Evolutionary conservation across 1,140 invertebrate genomes (phyloP), one percentile per base, ranked within the genome.

Genomic region (Drosophila serrata): DNA sequence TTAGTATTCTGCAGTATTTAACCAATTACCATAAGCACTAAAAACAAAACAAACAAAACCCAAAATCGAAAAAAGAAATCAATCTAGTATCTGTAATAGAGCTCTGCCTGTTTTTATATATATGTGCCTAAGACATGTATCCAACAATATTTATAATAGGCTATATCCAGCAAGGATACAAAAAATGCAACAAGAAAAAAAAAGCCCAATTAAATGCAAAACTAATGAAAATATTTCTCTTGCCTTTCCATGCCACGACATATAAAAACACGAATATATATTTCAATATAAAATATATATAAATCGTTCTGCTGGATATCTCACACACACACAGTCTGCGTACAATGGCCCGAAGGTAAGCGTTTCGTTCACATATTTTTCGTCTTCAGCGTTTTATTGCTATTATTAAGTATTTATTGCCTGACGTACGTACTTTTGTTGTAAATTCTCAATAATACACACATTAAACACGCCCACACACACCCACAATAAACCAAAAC

Each of bases 271-370:
- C 63, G 35, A 64, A 39, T 19, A 64, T 46, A 70, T 68, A 37
- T 49, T 53, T 40, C 31, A 51, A 27, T n/a, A 60, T 45, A 56
- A 53, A 45, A 42, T 9, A 42, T 42, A 64, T 48, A 57, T 57
- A 59, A 57, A 64, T 81, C 93, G 93, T 93, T 24, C 95, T 95
- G 96, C 95, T 40, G 70, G 62, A 92, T 45, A 39, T 13, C 15
- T 39, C 3, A 33, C 15, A n/a, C 37, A 39, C 37, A 39, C 9
- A 92, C 96, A 96, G 96, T 97, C 92, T 97, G 96, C 94, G 96
- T 97, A 92, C 96, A 97, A 93, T 97, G 96, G 96, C 96, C 96
- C 82, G 96, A 97, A 95, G 96, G 96, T 96, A 95, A 95, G 95
- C 94, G 73, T 81, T 87, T 80, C 70, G 76, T 90, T 73, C 75